A percentile compares a stretch with the other conserved stretches of the same genome.
Conservation (phyloP, 2,113 vertebrate genomes). For the Microcebus murinus region DNA sequence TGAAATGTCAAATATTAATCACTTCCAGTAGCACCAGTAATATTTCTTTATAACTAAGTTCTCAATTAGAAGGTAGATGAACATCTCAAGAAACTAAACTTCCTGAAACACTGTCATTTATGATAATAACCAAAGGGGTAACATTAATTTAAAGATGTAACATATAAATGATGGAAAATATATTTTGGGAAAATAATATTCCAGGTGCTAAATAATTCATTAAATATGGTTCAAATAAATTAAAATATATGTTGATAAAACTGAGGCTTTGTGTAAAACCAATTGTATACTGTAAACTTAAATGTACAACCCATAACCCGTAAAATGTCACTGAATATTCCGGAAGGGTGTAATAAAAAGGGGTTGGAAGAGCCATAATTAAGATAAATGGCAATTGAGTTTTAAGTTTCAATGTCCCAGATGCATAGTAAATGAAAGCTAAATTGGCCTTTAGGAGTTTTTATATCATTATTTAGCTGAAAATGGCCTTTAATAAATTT, state of each 20-base stretch:
- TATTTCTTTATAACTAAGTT: background rate
- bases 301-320: background rate
- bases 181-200: background rate
- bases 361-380: background rate
- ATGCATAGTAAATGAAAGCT: background rate
- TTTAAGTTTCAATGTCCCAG: background rate
- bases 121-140: background rate
- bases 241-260: background rate
- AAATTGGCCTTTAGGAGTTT: background rate
- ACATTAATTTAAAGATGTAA: background rate
- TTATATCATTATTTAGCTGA: background rate
- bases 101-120: background rate
- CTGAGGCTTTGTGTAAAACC: background rate
- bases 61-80: background rate
- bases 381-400: background rate
- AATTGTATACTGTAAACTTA: background rate
- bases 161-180: background rate
- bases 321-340: background rate
- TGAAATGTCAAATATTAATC: background rate
- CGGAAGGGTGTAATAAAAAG: background rate
- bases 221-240: background rate
- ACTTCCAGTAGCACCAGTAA: rapidly evolving
- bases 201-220: background rate
- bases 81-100: background rate
- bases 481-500: background rate